Percentiles rank a stretch among this genome's conserved stretches.
Evolutionary conservation across 2,113 vertebrate species (phyloP).

Genomic region (Manacus vitellinus): DNA sequence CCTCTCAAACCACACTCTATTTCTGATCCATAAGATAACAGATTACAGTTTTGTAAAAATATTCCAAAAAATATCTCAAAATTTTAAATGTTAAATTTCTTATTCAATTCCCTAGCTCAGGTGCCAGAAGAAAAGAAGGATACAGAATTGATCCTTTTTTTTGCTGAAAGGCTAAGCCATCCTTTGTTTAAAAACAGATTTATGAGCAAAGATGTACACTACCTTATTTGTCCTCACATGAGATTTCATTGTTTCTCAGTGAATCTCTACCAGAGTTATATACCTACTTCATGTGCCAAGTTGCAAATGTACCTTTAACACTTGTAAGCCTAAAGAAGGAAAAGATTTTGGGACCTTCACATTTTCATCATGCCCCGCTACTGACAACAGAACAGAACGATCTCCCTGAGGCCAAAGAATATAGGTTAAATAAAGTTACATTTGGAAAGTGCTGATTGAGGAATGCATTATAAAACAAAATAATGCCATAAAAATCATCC

Average conservation of each 20-base stretch:
- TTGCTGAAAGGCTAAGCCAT: background rate
- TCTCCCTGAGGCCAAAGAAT: background rate
- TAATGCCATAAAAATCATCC: background rate
- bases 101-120: background rate
- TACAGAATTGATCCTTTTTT: fast-evolving
- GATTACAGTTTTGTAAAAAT: background rate
- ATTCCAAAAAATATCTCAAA: background rate
- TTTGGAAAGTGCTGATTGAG: background rate
- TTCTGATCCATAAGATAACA: background rate
- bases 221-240: background rate
- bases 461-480: background rate
- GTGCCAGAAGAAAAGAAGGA: background rate
- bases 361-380: background rate
- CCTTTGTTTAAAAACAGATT: background rate
- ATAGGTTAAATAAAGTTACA: background rate
- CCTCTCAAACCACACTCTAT: background rate
- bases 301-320: background rate
- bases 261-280: background rate
- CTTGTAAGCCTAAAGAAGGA: background rate
- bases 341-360: background rate
- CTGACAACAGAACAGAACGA: background rate
- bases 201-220: background rate
- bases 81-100: background rate
- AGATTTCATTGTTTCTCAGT: background rate
- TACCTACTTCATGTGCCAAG: background rate